phyloP scores from a whole-genome alignment of 1,140 invertebrate genomes.

The Lanistes nyassanus region DNA sequence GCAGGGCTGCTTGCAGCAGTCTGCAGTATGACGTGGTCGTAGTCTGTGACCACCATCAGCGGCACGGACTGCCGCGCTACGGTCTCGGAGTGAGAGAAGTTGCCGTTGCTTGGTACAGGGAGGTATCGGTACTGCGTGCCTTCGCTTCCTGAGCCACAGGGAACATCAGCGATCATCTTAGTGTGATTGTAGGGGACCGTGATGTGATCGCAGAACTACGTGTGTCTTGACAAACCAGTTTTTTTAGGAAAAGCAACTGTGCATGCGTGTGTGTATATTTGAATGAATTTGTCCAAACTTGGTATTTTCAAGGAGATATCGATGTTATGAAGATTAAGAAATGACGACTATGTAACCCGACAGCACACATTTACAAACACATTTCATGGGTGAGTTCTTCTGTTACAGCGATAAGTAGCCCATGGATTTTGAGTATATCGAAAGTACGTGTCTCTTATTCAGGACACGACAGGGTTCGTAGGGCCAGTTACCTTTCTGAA shows the following conservation, averaged over 20 bases:
- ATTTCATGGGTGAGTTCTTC: too few relatives aligned
- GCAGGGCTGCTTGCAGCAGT: not conserved
- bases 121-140: not conserved
- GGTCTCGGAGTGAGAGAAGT: not conserved
- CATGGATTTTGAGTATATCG: constrained; percentile 3
- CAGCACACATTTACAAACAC: too few relatives aligned
- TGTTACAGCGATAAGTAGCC: too few relatives aligned
- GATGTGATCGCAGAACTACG: not conserved
- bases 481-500: too few relatives aligned
- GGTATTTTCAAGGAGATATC: too few relatives aligned
- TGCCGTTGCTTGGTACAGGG: not conserved
- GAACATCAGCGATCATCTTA: not conserved
- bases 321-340: too few relatives aligned
- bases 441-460: not conserved
- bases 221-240: not conserved
- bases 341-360: too few relatives aligned
- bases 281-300: not conserved
- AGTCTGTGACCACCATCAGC: constrained; percentile 5
- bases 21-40: not conserved
- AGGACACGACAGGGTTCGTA: too few relatives aligned
- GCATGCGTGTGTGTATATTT: constrained; percentile 5
- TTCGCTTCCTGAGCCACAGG: not conserved
- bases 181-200: not conserved
- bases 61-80: not conserved
- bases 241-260: not conserved